Percentiles rank a stretch among this genome's conserved stretches.
These are phyloP conservation scores for Astyanax mexicanus DNA, from an alignment of 2,797 vertebrate genomes.

Conservation along the genomic window DNA sequence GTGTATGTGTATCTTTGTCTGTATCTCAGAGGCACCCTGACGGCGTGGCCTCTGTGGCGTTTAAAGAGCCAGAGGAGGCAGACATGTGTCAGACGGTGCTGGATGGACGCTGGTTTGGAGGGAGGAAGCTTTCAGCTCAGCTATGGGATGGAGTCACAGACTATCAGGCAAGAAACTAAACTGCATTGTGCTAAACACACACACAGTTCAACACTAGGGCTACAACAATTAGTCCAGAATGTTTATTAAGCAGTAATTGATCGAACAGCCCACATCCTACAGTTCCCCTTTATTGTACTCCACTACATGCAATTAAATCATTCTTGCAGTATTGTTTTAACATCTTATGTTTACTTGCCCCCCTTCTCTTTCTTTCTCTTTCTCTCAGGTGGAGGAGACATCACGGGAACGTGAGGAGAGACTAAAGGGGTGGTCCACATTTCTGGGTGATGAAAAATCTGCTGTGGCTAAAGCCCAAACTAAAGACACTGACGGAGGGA, in stretches of 20 bases:
- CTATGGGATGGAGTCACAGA: conserved; percentile 93
- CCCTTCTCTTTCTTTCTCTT: no score
- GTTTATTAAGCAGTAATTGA: no score
- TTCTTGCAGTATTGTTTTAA: no score
- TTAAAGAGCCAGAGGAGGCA: conserved; percentile 88
- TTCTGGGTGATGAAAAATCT: conserved; percentile 73
- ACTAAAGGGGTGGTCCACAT: conserved; percentile 89
- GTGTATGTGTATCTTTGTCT: conserved; percentile 23
- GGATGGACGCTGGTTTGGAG: conserved; percentile 95
- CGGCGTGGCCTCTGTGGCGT: conserved; percentile 92
- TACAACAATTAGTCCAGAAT: no score
- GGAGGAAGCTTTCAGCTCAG: conserved; percentile 86
- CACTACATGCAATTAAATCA: no score
- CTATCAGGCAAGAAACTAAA: conserved; percentile 89
- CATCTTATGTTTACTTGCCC: background rate
- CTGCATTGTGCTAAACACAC: no score
- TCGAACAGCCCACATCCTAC: no score
- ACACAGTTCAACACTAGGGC: no score
- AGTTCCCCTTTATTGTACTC: no score
- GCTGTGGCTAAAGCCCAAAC: conserved; percentile 59
- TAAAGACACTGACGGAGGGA: conserved; percentile 51
- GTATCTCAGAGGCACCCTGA: conserved; percentile 93
- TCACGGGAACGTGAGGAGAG: conserved; percentile 93
- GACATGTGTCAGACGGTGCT: conserved; percentile 86
- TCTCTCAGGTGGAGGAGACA: conserved; percentile 90